Base-by-base conservation (phyloP, 2,113 vertebrate species). In the Proterorhinus semilunaris region DNA sequence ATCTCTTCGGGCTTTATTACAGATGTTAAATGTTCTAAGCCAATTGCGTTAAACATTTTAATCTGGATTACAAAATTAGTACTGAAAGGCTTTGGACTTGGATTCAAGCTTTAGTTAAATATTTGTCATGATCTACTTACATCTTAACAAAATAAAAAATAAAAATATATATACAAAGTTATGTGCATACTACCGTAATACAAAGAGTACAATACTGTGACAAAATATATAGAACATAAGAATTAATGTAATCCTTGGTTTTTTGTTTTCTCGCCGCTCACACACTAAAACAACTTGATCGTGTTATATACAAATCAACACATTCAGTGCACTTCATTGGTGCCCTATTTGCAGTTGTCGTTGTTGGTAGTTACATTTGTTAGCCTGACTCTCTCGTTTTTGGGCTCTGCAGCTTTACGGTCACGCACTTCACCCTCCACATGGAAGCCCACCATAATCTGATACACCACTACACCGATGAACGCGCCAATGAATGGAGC, bases 361-460 rank as follows among this genome's bases (percentile, higher is more conserved):
- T 95, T 95, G 74, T 95, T 95, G 74, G 93, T 84, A 69, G 91
- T 87, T 72, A 96, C 57, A 0, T 94, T 94, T 43, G 95, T 92
- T 73, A 99, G 88, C 78, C 92, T 94, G 71, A 98, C 86, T 1
- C 90, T 92, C 54, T 85, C 90, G 3, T 83, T 91, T 51, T 89
- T 93, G 2, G 75, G 84, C 5, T 90, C 91, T 27, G 1, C 4
- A 0, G 0, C 16, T 16, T 92, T 88, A 0, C 48, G 85, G 57
- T 93, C 92, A 7, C 93, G 91, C 0, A 64, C 87, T 50, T 94
- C 92, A 10, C 93, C 93, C 74, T 98, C 95, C 48, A 92, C 73
- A 0, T 98, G 96, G 72, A 94, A 98, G 7, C 97, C 96, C 0
- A 98, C 95, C 93, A 95, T 96, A 68, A 98, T 7, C 87, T 99